Percentiles rank a stretch among this genome's conserved stretches.
Evolutionary conservation across 2,797 vertebrate genomes (phyloP).

Genomic region (Anolis apletophallus): DNA sequence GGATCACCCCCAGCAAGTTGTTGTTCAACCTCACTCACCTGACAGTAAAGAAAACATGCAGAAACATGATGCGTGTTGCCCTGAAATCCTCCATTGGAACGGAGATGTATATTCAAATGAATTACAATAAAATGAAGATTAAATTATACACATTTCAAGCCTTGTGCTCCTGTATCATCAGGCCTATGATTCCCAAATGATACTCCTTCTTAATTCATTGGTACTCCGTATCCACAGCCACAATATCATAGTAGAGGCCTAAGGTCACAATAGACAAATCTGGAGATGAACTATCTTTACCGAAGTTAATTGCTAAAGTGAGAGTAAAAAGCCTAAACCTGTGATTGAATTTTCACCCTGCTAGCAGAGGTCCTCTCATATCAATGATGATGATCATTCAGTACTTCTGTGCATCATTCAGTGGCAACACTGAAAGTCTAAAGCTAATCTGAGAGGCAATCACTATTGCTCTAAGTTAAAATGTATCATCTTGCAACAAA

Average conservation of each 20-base stretch:
- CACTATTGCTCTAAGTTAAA: not conserved
- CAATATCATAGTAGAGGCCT: not conserved
- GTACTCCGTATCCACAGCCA: not conserved
- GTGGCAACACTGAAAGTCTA: not conserved
- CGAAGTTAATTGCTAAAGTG: not conserved
- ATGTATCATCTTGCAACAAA: not conserved
- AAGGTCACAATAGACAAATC: not conserved
- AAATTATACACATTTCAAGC: not conserved
- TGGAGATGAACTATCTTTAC: too few relatives aligned
- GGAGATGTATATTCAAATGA: not conserved
- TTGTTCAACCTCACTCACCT: not conserved
- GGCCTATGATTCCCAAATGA: not conserved
- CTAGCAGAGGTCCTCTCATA: not conserved
- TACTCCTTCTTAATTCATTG: too few relatives aligned
- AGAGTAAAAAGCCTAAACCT: not conserved
- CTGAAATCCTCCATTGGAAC: not conserved
- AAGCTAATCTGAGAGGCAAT: not conserved
- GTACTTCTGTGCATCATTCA: not conserved
- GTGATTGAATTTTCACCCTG: not conserved
- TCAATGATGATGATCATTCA: not conserved
- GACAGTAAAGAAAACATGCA: not conserved
- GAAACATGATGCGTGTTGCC: not conserved
- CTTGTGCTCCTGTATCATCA: not conserved
- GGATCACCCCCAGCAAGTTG: not conserved
- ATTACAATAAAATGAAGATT: not conserved